Evolutionary conservation across 2,113 vertebrate genomes (phyloP), one percentile per base, ranked within the genome.

Genomic region (Pachypanchax playfairii): DNA sequence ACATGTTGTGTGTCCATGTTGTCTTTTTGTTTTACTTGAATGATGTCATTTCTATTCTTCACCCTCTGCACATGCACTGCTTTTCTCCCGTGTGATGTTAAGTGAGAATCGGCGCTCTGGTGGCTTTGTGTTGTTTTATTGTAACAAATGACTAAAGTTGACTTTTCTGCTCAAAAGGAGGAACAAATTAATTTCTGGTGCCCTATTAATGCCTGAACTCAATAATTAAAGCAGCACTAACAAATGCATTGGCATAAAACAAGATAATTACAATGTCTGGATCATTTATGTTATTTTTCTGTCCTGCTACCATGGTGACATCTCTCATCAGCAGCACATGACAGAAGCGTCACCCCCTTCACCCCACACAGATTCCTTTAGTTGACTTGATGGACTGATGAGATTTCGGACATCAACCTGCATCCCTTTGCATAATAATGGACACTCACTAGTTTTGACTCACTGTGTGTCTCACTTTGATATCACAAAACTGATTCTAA

Each of bases 371-470:
- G 50, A 51, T 46, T 29, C 44, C 31, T 25, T 51, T 22, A 21
- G n/a, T 47, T 35, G 62, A 71, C 22, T 65, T 60, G 70, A 65
- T 26, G 29, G 43, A 53, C 39, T 75, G 64, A 78, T 76, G 73
- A 4, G 77, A 74, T 80, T 78, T 65, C 61, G 59, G 50, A 17
- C 33, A 42, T 22, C 41, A 60, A 31, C 14, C 59, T 79, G 62
- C 51, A 77, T 75, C 77, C 69, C 53, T 82, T 81, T 77, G 67
- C 67, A 77, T 84, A 47, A 36, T 68, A 73, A 75, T 73, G 38
- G n/a, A n/a, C n/a, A n/a, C n/a, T n/a, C n/a, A n/a, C n/a, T n/a
- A n/a, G n/a, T n/a, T n/a, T n/a, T n/a, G n/a, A n/a, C n/a, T n/a
- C n/a, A n/a, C n/a, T n/a, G n/a, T n/a, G n/a, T n/a, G n/a, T n/a